Evolutionary conservation across 2,888 invertebrate species (phyloP), one percentile per base, ranked within the genome.

Genomic region (Thymelicus sylvestris): DNA sequence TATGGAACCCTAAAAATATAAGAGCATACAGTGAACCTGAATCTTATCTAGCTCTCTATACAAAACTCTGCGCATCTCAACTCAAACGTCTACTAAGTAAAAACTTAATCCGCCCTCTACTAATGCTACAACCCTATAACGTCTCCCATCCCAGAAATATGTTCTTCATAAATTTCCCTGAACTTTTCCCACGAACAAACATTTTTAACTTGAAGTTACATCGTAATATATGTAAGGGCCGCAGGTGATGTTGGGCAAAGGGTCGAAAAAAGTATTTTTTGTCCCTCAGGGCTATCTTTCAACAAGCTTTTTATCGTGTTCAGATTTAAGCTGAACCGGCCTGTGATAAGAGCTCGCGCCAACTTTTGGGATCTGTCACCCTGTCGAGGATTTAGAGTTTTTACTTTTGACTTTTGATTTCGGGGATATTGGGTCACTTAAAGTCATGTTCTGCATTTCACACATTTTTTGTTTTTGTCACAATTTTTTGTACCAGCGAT

Each of bases 221-320:
- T 66, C 57, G 57, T 59, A 57, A 66, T 66, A 65, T 52, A 66
- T 66, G 66, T 66, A 57, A 55, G 66, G 66, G 66, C 66, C 76
- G 73, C 78, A 77, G 78, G 78, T 78, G 78, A 71, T 71, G 71
- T 64, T 66, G 24, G 47, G 50, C 64, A n/a, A 8, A 77, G 75
- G 77, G 75, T 71, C 73, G 74, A 60, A 65, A 69, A 76, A 78
- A 78, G 73, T 77, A 77, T 76, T 78, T 77, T 74, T 77, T 74
- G 74, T 74, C 76, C 78, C 79, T 77, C 70, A 73, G 71, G 78
- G 78, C 79, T 72, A 78, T 78, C 79, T 77, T 75, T 77, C 77
- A 76, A 73, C 77, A 68, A 74, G 76, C 63, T 76, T 77, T 78
- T 79, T 79, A 78, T 79, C 78, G 79, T 65, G 68, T 70, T 71